Conservation (phyloP, 2,113 vertebrate genomes). For the Rhea pennata region DNA sequence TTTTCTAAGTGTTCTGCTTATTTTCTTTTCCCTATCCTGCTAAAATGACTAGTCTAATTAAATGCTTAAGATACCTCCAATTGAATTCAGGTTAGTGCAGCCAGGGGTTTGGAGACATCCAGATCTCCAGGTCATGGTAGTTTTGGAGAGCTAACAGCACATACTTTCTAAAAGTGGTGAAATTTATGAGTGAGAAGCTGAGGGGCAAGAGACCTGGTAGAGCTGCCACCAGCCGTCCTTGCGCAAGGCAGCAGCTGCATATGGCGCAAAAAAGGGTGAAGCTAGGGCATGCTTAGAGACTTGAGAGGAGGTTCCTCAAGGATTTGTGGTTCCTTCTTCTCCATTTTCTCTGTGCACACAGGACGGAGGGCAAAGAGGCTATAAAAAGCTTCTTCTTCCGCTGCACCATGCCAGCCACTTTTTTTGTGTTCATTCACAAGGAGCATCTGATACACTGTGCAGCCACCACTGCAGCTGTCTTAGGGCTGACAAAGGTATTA, state of each 20-base stretch:
- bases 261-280: not conserved
- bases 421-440: not conserved
- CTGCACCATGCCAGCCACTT: not conserved
- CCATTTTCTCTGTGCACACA: not conserved
- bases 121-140: not conserved
- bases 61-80: constrained; percentile 45
- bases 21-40: constrained; percentile 16
- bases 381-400: not conserved
- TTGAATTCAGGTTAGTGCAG: constrained; percentile 30
- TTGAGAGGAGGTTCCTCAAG: not conserved
- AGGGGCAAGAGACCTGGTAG: not conserved
- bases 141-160: not conserved
- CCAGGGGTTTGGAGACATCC: not conserved
- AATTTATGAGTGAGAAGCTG: not conserved
- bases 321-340: not conserved
- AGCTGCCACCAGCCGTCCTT: not conserved
- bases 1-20: constrained; percentile 50
- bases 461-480: not conserved
- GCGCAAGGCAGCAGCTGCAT: not conserved
- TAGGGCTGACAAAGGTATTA: not conserved
- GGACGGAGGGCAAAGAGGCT: not conserved
- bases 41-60: constrained; percentile 71
- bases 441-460: not conserved
- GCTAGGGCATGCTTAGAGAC: not conserved
- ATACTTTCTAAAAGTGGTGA: not conserved